Conservation (phyloP, 1,140 invertebrate species). For the Trichoplusia ni region DNA sequence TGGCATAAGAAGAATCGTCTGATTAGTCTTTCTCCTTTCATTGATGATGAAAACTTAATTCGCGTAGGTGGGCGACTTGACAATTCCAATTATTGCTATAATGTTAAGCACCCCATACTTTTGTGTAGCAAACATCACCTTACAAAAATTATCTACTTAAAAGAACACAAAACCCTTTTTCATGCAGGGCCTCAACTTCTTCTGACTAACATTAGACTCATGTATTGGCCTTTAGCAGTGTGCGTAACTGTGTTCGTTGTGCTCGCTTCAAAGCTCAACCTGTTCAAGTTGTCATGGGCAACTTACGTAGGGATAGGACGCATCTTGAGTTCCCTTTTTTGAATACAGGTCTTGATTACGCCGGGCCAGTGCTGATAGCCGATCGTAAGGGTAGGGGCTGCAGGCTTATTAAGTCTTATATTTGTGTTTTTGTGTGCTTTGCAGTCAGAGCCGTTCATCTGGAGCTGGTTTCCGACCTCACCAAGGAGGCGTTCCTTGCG, state of each 20-base stretch:
- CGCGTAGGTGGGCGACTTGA: constrained; percentile 44
- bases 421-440: constrained; percentile 38
- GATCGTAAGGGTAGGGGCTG: constrained; percentile 38
- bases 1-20: constrained; percentile 36
- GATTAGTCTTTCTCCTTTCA: constrained; percentile 50
- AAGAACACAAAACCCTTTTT: constrained; percentile 10
- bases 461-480: constrained; percentile 37
- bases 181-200: constrained; percentile 24
- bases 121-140: constrained; percentile 35
- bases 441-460: constrained; percentile 37
- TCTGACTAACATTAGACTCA: constrained; percentile 3
- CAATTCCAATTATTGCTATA: constrained; percentile 31
- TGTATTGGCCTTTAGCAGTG: constrained; percentile 29
- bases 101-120: constrained; percentile 33
- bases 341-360: constrained; percentile 55
- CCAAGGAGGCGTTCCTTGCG: constrained; percentile 31
- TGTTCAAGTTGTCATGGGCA: constrained; percentile 53
- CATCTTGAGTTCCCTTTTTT: constrained; percentile 45
- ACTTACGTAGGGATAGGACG: constrained; percentile 43
- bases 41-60: constrained; percentile 60
- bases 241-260: constrained; percentile 57
- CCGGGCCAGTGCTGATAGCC: constrained; percentile 50
- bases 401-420: constrained; percentile 38
- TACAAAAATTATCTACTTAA: constrained; percentile 27
- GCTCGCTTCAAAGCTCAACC: constrained; percentile 40